Percentiles rank a stretch among this genome's conserved stretches.
Conservation (phyloP, 2,797 vertebrate genomes). For the Pachyuromys duprasi region DNA sequence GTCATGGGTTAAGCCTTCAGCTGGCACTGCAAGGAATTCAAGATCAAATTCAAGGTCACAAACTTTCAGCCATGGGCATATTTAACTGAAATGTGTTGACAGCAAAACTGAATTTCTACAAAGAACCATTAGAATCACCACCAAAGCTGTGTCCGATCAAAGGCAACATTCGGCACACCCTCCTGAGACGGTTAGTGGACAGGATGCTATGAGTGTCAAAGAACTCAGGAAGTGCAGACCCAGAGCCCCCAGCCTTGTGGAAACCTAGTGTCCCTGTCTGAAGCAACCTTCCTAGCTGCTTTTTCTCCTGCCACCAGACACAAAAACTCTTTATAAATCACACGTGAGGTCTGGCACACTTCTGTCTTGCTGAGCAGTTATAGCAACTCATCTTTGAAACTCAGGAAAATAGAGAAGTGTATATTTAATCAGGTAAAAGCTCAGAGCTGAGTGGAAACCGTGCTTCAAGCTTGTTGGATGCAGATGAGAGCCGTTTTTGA, state of each 20-base stretch:
- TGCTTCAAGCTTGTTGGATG: neutral
- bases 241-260: neutral
- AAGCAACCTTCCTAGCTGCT: neutral
- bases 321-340: neutral
- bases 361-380: neutral
- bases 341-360: neutral
- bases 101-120: conserved; percentile 20
- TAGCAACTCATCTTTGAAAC: conserved; percentile 46
- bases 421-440: conserved; percentile 56
- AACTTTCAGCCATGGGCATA: neutral
- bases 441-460: conserved; percentile 24
- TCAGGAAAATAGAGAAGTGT: conserved; percentile 37
- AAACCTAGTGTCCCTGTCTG: neutral
- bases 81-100: conserved; percentile 9
- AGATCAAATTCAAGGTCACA: neutral
- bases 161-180: too few species aligned
- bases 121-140: neutral
- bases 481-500: conserved; percentile 45
- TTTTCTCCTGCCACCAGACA: neutral
- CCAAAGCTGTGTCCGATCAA: neutral
- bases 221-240: neutral
- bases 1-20: neutral
- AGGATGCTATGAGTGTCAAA: neutral
- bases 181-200: neutral
- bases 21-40: neutral